Evolutionary conservation across 2,113 vertebrate genomes (phyloP).

Genomic region (Serilophus lunatus): DNA sequence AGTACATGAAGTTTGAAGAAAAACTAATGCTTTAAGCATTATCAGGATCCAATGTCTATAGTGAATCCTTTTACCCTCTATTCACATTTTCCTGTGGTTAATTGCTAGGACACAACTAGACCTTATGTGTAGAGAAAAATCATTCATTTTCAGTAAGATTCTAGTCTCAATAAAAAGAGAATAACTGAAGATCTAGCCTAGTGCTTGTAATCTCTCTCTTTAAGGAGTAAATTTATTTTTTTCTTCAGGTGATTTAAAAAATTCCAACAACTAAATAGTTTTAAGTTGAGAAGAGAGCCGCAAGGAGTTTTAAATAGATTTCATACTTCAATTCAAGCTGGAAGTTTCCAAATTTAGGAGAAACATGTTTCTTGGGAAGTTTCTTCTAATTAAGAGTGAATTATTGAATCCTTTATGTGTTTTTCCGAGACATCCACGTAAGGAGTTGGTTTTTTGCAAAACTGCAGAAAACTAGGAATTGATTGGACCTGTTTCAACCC

Average conservation of each 20-base stretch:
- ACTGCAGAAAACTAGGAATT: neutral
- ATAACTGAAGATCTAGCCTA: neutral
- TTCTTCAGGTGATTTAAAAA: neutral
- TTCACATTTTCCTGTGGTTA: neutral
- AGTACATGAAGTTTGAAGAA: neutral
- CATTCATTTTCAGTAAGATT: neutral
- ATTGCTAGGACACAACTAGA: neutral
- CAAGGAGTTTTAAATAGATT: neutral
- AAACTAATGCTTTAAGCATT: neutral
- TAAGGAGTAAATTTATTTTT: neutral
- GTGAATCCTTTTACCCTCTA: neutral
- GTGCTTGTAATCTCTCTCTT: neutral
- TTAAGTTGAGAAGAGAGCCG: neutral
- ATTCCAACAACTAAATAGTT: neutral
- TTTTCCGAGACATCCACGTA: neutral
- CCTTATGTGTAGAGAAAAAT: neutral
- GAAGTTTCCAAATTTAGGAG: neutral
- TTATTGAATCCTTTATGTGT: neutral
- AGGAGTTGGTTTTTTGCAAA: neutral
- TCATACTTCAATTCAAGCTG: neutral
- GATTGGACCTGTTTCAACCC: neutral
- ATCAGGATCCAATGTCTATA: neutral
- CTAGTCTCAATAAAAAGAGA: neutral
- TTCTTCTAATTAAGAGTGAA: neutral
- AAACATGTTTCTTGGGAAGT: neutral